Conservation (phyloP, 2,888 invertebrate genomes). For the Leptinotarsa juncta region DNA sequence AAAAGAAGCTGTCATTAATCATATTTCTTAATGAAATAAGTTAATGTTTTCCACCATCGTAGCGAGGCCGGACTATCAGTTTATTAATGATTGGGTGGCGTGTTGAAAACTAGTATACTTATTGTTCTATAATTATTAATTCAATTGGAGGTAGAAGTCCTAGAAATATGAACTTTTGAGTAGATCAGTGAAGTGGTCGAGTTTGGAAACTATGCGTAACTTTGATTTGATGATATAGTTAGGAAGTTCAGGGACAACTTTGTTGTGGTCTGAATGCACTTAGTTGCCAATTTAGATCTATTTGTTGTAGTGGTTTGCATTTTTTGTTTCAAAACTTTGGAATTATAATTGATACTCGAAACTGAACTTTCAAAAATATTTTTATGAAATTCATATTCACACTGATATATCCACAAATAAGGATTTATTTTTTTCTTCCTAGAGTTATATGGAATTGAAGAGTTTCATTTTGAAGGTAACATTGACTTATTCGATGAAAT, state of each 20-base stretch:
- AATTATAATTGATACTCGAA: no score
- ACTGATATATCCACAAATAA: no score
- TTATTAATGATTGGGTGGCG: constrained; percentile 10
- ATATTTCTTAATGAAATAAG: background rate
- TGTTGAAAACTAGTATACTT: background rate
- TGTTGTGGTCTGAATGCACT: background rate
- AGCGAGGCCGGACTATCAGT: background rate
- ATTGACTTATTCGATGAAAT: no score
- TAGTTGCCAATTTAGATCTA: no score
- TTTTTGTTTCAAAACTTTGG: no score
- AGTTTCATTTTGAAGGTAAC: no score
- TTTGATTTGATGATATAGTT: background rate
- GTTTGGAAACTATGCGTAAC: background rate
- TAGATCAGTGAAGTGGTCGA: background rate
- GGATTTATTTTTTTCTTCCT: no score
- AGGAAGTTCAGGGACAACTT: background rate
- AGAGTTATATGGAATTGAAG: no score
- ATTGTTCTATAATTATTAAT: constrained; percentile 7
- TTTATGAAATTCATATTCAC: no score
- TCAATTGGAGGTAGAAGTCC: background rate
- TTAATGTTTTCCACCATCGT: background rate
- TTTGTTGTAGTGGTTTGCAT: no score
- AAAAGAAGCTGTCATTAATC: background rate
- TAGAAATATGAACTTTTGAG: background rate
- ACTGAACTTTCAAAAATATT: no score